These are phyloP conservation scores for Callionymus lyra DNA, from an alignment of 2,113 vertebrate genomes.

Conservation along the genomic window DNA sequence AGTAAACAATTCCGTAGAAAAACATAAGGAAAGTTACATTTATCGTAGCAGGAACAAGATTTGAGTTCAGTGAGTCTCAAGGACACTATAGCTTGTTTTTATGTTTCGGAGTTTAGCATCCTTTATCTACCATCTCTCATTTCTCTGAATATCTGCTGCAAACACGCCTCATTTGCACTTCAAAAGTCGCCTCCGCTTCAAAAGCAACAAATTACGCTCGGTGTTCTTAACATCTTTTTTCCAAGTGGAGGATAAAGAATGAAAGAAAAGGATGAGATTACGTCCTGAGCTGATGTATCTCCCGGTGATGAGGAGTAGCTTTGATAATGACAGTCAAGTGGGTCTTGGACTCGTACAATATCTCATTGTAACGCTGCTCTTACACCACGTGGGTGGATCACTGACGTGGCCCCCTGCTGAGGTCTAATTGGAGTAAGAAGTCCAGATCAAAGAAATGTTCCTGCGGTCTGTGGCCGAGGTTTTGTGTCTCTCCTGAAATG, in stretches of 20 bases:
- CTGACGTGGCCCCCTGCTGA: neutral
- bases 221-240: slow-evolving; percentile 21
- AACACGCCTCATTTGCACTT: slow-evolving; percentile 31
- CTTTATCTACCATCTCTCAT: slow-evolving; percentile 4
- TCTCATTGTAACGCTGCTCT: neutral
- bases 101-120: too few species aligned
- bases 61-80: too few species aligned
- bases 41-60: too few species aligned
- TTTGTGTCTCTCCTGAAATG: slow-evolving; percentile 36
- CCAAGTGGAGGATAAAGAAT: slow-evolving; percentile 12
- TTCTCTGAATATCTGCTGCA: slow-evolving; percentile 32
- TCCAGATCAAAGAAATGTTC: slow-evolving; percentile 25
- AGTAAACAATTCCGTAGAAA: too few species aligned
- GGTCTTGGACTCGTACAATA: neutral
- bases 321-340: slow-evolving; percentile 16
- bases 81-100: too few species aligned
- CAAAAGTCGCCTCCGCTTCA: slow-evolving; percentile 17
- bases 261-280: slow-evolving; percentile 11
- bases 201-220: slow-evolving; percentile 5
- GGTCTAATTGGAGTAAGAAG: neutral
- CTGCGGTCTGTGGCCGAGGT: slow-evolving; percentile 16
- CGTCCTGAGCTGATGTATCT: slow-evolving; percentile 4
- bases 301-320: slow-evolving; percentile 17
- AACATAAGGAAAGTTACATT: too few species aligned
- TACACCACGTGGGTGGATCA: neutral